phyloP scores from a whole-genome alignment of 2,888 invertebrate species.

The Prenolepis imparis region DNA sequence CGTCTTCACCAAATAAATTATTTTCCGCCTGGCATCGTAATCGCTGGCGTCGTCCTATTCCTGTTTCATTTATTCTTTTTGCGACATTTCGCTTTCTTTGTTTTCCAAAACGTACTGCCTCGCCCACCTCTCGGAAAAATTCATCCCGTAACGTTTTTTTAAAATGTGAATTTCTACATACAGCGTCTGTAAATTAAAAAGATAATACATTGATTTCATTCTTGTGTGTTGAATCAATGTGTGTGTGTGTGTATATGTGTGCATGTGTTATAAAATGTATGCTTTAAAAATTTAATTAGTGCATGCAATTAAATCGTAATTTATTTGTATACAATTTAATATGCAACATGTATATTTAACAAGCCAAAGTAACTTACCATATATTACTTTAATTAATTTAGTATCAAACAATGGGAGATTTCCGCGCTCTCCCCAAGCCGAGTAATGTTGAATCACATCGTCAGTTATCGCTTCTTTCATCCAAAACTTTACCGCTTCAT shows the following conservation, averaged over 20 bases:
- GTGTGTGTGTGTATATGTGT: no score
- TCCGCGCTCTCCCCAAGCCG: neutral
- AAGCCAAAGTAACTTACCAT: neutral
- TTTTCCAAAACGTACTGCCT: conserved; percentile 18
- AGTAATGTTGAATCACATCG: neutral
- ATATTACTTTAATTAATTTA: neutral
- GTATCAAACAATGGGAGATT: conserved; percentile 3
- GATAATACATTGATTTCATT: conserved; percentile 3
- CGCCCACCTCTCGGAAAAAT: neutral
- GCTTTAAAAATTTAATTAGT: no score
- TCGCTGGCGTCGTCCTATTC: conserved; percentile 7
- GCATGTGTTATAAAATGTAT: no score
- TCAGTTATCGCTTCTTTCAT: neutral
- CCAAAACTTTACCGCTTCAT: neutral
- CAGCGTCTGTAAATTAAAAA: conserved; percentile 15
- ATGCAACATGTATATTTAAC: no score
- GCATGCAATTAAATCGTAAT: no score
- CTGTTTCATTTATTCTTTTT: neutral
- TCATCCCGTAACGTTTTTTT: neutral
- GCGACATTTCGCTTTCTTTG: neutral
- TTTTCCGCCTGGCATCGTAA: neutral
- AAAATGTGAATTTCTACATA: neutral
- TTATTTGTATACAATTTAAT: no score
- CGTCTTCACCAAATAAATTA: neutral
- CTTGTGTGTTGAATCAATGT: no score